Percentiles rank a stretch among this genome's conserved stretches.
phyloP scores from a whole-genome alignment of 2,888 invertebrate genomes.

The Arrhopalites spinosus region DNA sequence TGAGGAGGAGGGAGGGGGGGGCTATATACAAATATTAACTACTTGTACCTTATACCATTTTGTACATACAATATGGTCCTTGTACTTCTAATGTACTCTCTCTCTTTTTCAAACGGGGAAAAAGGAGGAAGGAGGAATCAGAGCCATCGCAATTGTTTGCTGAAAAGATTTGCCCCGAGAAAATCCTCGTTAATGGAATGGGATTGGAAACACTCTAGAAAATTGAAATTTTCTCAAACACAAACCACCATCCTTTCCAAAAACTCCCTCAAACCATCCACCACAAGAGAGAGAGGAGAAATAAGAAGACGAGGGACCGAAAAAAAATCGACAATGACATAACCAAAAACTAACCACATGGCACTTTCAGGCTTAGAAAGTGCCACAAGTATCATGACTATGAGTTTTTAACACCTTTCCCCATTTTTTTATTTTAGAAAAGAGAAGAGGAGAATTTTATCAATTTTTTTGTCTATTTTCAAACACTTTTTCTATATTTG shows the following conservation, averaged over 20 bases:
- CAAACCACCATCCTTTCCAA: not conserved
- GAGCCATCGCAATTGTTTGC: constrained; percentile 67
- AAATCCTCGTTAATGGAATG: constrained; percentile 55
- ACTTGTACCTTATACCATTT: no score
- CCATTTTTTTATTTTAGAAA: not conserved
- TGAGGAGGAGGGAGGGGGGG: no score
- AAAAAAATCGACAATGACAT: not conserved
- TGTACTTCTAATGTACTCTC: no score
- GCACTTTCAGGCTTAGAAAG: not conserved
- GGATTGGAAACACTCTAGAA: constrained; percentile 39
- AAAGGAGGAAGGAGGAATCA: not conserved
- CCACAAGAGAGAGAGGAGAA: not conserved
- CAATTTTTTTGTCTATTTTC: no score
- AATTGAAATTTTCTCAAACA: constrained; percentile 33
- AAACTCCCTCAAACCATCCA: not conserved
- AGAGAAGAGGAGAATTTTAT: no score
- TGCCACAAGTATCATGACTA: no score
- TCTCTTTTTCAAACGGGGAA: not conserved
- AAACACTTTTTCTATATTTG: no score
- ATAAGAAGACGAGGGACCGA: not conserved
- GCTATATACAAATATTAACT: no score
- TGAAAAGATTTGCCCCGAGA: constrained; percentile 52
- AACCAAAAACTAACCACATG: not conserved
- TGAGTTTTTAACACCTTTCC: not conserved
- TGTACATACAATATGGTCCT: no score